Evolutionary conservation across 92 coral and sea anemone genomes (phyloP).

Genomic region (Desmophyllum pertusum): DNA sequence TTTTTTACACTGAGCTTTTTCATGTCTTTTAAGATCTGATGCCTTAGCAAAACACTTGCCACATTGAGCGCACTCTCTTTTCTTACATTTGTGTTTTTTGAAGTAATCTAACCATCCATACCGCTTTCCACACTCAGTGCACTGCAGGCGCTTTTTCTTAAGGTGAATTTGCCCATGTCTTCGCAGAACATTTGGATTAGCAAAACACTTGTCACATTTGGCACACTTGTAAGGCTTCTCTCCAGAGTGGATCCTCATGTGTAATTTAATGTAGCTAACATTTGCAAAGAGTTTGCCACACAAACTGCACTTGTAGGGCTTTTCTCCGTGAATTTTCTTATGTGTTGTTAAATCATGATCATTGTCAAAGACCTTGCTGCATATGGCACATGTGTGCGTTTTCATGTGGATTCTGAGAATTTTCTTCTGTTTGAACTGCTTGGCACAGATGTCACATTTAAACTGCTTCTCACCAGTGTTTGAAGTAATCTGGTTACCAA

Average conservation of each 20-base stretch:
- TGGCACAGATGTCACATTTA: too few relatives aligned
- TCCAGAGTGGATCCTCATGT: background rate
- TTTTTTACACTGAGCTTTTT: background rate
- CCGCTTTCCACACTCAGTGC: constrained; percentile 2
- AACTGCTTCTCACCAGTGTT: too few relatives aligned
- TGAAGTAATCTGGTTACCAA: too few relatives aligned
- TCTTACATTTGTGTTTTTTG: constrained; percentile 1
- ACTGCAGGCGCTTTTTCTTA: background rate
- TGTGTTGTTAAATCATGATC: background rate
- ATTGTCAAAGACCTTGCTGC: background rate
- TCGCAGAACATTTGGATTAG: background rate
- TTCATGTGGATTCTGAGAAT: too few relatives aligned
- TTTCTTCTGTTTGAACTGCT: too few relatives aligned
- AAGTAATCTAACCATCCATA: constrained; percentile 9
- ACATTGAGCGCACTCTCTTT: background rate
- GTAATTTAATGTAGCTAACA: background rate
- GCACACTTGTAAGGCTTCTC: background rate
- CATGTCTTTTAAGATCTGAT: background rate
- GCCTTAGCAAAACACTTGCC: background rate
- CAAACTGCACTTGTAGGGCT: background rate
- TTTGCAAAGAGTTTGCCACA: background rate
- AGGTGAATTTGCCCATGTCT: background rate
- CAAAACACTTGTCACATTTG: background rate
- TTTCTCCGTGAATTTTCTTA: background rate
- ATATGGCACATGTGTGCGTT: background rate